Base-by-base conservation (phyloP, 1,140 invertebrate genomes). In the Latrodectus geometricus region DNA sequence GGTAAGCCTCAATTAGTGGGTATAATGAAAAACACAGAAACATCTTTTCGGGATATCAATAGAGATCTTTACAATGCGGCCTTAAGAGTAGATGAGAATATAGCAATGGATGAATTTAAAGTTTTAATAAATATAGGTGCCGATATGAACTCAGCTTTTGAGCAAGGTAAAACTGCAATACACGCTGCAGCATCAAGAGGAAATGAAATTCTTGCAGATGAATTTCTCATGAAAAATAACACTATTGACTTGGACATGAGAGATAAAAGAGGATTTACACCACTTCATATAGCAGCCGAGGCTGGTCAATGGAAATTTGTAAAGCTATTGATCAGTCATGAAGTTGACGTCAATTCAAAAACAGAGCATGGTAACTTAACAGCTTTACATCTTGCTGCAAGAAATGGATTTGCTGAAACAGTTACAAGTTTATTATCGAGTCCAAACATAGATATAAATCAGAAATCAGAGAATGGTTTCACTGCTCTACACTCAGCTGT, bases 1-100 rank as follows among this genome's bases (percentile, higher is more conserved):
- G 52, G 54, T 76, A 52, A 76, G 21, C 52, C 74, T 20, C 20
- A 76, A 56, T 20, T 76, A 20, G 74, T 76, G 15, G 74, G 74
- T 5, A 56, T 76, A 0, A 15, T 76, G 21, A 35, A 56, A 54
- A 76, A 35, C 17, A 9, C 15, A 2, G 49, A 76, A 56, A 76
- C 9, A 21, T 8, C 15, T 4, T 76, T 76, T 56, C 52, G 17
- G 35, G 74, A 76, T 56, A 54, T 76, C 14, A 76, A 76, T 76
- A 76, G 74, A 76, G 74, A 76, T 76, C 50, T 76, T 21, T 76
- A 76, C 21, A 76, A 76, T 23, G 74, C 74, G 5, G 50, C 50
- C n/a, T 17, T 20, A 76, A 35, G 35, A 20, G 12, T 17, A 4
- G 35, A 76, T 61, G 52, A 76, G 15, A 35, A 56, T 54, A n/a